Evolutionary conservation across 2,113 vertebrate genomes (phyloP).

Genomic region (Vidua chalybeata): DNA sequence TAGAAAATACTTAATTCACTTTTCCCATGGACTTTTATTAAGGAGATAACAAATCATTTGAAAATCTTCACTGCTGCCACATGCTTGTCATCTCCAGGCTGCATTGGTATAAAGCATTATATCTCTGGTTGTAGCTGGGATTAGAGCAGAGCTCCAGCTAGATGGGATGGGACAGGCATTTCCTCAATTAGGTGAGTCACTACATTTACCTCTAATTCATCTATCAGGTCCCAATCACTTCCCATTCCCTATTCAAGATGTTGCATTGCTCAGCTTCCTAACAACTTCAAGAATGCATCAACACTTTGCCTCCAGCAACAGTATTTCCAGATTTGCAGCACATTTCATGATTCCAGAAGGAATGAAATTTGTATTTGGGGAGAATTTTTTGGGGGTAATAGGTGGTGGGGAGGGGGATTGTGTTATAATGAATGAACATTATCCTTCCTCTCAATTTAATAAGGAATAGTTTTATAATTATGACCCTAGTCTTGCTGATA

Average conservation of each 20-base stretch:
- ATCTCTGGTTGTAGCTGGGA: background rate
- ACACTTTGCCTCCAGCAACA: background rate
- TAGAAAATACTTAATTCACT: background rate
- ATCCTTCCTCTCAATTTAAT: background rate
- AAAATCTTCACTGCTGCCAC: background rate
- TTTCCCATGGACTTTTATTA: background rate
- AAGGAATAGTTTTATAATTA: background rate
- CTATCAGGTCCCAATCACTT: background rate
- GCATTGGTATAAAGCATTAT: background rate
- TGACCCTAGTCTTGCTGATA: background rate
- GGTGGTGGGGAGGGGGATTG: accelerated
- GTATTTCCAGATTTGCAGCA: background rate
- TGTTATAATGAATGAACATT: background rate
- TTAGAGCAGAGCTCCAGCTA: background rate
- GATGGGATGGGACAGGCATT: background rate
- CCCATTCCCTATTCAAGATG: background rate
- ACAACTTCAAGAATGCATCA: background rate
- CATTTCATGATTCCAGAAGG: background rate
- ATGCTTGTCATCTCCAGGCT: background rate
- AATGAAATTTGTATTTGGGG: background rate
- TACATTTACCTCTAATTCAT: background rate
- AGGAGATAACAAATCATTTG: background rate
- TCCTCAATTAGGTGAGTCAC: background rate
- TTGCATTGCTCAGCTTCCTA: background rate
- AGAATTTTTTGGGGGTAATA: background rate